Evolutionary conservation across 2,888 invertebrate species (phyloP).

Genomic region (Belgica antarctica): DNA sequence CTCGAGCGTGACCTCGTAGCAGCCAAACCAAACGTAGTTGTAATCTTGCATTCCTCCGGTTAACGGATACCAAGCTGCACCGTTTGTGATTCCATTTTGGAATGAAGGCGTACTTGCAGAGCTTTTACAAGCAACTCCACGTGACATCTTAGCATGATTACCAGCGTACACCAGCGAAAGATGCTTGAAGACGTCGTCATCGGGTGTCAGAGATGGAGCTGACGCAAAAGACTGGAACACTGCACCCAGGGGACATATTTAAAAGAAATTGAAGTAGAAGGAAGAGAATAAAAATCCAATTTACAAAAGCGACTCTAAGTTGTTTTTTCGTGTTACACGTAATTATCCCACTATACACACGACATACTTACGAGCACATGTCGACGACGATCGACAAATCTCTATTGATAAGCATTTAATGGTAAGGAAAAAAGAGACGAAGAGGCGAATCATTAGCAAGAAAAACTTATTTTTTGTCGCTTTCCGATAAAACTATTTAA

Average conservation of each 20-base stretch:
- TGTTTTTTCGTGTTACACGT: background rate
- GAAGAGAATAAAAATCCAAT: constrained; percentile 2
- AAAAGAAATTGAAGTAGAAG: no score
- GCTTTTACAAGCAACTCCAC: constrained; percentile 77
- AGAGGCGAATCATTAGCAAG: background rate
- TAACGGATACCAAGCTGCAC: constrained; percentile 89
- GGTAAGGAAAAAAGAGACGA: no score
- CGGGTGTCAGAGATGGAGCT: constrained; percentile 79
- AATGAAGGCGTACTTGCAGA: constrained; percentile 67
- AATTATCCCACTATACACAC: background rate
- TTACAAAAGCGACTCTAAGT: background rate
- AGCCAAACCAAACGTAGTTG: constrained; percentile 89
- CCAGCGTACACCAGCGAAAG: constrained; percentile 80
- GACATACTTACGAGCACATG: constrained; percentile 66
- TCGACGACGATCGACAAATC: constrained; percentile 71
- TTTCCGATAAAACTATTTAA: background rate
- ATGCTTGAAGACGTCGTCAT: constrained; percentile 88
- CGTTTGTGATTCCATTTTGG: constrained; percentile 89
- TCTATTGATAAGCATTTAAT: constrained; percentile 56
- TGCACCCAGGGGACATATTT: constrained; percentile 64
- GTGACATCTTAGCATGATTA: constrained; percentile 85
- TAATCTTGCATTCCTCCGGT: constrained; percentile 92
- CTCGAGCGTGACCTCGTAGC: constrained; percentile 93
- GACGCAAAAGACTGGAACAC: constrained; percentile 85
- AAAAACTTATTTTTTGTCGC: background rate